Evolutionary conservation across 2,113 vertebrate species (phyloP).

Genomic region (Micronycteris hirsuta): DNA sequence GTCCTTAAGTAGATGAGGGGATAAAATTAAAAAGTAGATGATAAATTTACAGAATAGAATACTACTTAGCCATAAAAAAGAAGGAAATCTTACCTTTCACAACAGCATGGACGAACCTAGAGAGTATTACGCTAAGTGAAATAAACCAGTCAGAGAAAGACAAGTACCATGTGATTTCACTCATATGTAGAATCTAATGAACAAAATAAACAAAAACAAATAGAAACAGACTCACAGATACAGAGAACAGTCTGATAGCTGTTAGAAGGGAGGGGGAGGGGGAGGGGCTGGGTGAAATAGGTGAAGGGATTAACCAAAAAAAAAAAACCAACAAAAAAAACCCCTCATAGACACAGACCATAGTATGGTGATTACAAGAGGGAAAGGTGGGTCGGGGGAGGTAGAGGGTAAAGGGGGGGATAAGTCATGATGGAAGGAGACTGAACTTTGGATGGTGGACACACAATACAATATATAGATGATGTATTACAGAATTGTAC

Average conservation of each 20-base stretch:
- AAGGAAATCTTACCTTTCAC: not conserved
- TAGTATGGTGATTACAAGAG: not conserved
- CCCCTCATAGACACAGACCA: not conserved
- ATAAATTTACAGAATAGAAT: not conserved
- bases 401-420: not conserved
- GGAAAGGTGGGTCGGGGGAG: not conserved
- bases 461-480: not conserved
- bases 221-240: not conserved
- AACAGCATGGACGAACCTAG: not conserved
- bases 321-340: not conserved
- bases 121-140: not conserved
- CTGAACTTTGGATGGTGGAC: not conserved
- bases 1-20: not conserved
- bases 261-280: not conserved
- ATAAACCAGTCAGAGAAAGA: not conserved
- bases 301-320: not conserved
- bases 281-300: not conserved
- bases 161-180: not conserved
- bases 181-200: not conserved
- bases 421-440: not conserved
- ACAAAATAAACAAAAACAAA: not conserved
- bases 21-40: not conserved
- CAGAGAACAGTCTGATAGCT: not conserved
- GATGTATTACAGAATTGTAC: not conserved
- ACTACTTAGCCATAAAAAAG: not conserved